phyloP scores from a whole-genome alignment of 2,888 invertebrate genomes.

The Lithophane socia region DNA sequence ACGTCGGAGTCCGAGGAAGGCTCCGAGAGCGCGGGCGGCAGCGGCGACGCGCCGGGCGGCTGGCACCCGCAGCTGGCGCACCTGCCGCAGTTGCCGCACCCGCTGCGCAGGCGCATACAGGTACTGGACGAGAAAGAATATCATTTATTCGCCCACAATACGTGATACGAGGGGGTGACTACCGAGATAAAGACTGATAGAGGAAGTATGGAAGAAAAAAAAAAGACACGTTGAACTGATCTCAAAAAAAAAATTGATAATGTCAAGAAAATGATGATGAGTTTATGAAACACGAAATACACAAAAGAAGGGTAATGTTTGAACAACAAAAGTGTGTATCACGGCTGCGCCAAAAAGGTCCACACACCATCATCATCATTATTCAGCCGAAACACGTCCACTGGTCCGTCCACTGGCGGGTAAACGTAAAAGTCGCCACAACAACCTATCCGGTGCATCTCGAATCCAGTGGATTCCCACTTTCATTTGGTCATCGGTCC shows the following conservation, averaged over 20 bases:
- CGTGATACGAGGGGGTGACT: background rate
- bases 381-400: too few relatives aligned
- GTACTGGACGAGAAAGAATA: conserved; percentile 37
- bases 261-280: background rate
- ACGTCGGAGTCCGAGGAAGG: conserved; percentile 78
- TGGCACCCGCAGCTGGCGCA: conserved; percentile 91
- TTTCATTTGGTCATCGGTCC: background rate
- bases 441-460: background rate
- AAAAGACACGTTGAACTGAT: background rate
- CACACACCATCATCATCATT: background rate
- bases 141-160: background rate
- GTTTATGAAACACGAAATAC: background rate
- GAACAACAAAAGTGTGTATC: background rate
- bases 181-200: background rate
- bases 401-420: too few relatives aligned
- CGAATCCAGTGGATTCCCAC: background rate
- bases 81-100: conserved; percentile 90
- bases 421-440: background rate
- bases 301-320: background rate
- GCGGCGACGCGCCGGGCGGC: conserved; percentile 72
- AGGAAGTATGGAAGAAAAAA: background rate
- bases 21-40: conserved; percentile 52
- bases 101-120: conserved; percentile 81
- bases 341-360: background rate
- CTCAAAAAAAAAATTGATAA: background rate